phyloP scores from a whole-genome alignment of 2,888 invertebrate species.

The Labia minor region DNA sequence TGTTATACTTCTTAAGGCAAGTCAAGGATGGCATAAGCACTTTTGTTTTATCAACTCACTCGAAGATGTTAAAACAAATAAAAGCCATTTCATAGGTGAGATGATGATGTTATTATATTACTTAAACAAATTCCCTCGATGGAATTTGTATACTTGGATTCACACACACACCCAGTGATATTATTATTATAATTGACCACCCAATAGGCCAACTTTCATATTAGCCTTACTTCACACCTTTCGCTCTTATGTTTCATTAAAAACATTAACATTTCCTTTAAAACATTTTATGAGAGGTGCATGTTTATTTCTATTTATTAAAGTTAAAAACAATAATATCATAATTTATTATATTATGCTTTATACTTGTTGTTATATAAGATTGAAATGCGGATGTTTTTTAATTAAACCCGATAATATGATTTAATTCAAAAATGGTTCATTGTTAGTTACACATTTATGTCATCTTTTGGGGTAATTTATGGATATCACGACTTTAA shows the following conservation, averaged over 20 bases:
- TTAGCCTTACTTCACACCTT: neutral
- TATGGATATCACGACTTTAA: too few relatives aligned
- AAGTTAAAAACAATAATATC: neutral
- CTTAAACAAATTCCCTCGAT: neutral
- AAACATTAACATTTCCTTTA: neutral
- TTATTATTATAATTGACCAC: neutral
- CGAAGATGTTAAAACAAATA: slow-evolving; percentile 7
- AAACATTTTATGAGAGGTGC: neutral
- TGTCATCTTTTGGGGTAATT: too few relatives aligned
- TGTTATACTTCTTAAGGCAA: neutral
- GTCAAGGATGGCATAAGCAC: neutral
- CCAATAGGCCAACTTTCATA: neutral
- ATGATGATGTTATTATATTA: neutral
- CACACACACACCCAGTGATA: neutral
- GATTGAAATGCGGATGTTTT: too few relatives aligned
- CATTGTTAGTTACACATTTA: too few relatives aligned
- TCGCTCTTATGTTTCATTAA: too few relatives aligned
- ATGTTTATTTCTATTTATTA: neutral
- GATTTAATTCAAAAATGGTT: too few relatives aligned
- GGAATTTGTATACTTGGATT: neutral
- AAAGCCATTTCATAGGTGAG: neutral
- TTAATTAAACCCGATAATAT: too few relatives aligned
- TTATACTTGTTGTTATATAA: too few relatives aligned
- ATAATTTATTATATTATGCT: neutral
- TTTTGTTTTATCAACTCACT: neutral